Evolutionary conservation across 2,113 vertebrate species (phyloP).

Genomic region (Bombycilla garrulus): DNA sequence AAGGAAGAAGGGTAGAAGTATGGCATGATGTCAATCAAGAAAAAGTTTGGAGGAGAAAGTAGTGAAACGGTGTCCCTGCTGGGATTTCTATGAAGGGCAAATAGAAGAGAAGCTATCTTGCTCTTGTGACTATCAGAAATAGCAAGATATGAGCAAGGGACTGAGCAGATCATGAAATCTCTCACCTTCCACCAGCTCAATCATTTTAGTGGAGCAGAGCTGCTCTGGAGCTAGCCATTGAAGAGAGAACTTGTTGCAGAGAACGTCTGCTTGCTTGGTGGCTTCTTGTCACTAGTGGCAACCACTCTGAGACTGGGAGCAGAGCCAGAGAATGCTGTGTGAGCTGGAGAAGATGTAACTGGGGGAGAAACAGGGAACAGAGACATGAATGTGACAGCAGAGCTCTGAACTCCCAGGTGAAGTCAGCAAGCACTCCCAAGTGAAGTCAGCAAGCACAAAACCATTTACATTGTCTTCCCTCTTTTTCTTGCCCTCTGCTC

Average conservation of each 20-base stretch:
- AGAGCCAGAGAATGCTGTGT: neutral
- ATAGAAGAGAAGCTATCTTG: neutral
- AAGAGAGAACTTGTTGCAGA: neutral
- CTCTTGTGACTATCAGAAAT: neutral
- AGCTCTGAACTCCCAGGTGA: neutral
- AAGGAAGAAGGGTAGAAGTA: neutral
- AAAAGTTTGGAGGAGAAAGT: neutral
- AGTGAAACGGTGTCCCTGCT: neutral
- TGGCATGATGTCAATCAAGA: neutral
- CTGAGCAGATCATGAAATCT: neutral
- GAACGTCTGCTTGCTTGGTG: neutral
- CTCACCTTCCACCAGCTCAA: neutral
- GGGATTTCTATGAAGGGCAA: neutral
- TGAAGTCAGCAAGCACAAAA: neutral
- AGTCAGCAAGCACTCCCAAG: neutral
- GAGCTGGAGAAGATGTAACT: neutral
- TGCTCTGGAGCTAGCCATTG: neutral
- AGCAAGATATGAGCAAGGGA: neutral
- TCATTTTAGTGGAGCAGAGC: neutral
- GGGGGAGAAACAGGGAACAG: neutral
- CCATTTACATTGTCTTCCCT: neutral
- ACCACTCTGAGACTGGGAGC: neutral
- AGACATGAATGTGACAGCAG: neutral
- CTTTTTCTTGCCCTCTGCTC: neutral
- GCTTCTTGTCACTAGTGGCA: neutral